Percentiles rank a stretch among this genome's conserved stretches.
These are phyloP conservation scores for Stenotaenia linearis DNA, from an alignment of 2,888 invertebrate genomes.

Conservation along the genomic window DNA sequence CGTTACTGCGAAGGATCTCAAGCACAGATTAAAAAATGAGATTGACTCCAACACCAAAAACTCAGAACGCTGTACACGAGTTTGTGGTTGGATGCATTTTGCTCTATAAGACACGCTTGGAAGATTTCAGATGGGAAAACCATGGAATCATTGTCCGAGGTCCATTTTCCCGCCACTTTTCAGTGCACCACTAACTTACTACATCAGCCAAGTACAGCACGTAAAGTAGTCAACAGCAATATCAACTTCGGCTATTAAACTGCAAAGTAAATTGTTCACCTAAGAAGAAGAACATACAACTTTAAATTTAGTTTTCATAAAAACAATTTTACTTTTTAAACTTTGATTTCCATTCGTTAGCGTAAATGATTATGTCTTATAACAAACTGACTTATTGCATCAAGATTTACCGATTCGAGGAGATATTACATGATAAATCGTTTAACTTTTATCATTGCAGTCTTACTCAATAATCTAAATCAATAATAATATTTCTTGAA, in stretches of 20 bases:
- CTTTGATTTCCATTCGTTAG: too few relatives aligned
- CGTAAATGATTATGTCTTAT: background rate
- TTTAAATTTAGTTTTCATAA: too few relatives aligned
- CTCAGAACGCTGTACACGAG: background rate
- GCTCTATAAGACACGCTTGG: constrained; percentile 15
- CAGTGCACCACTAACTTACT: constrained; percentile 7
- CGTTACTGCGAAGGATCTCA: background rate
- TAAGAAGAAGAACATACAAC: background rate
- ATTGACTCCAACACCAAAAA: constrained; percentile 14
- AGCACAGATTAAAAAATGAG: constrained; percentile 14
- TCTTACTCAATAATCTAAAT: too few relatives aligned
- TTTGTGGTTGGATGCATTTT: constrained; percentile 21
- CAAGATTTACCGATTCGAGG: too few relatives aligned
- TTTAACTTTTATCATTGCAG: background rate
- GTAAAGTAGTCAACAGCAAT: background rate
- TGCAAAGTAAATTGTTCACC: background rate
- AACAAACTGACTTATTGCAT: too few relatives aligned
- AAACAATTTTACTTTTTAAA: too few relatives aligned
- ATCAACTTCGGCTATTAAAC: background rate
- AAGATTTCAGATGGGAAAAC: constrained; percentile 1
- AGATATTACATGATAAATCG: background rate
- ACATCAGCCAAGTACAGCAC: background rate
- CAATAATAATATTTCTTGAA: too few relatives aligned
- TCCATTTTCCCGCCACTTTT: constrained; percentile 16
- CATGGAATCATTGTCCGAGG: constrained; percentile 17